These are phyloP conservation scores for Pantherophis guttatus DNA, from an alignment of 2,113 vertebrate genomes.

Conservation along the genomic window DNA sequence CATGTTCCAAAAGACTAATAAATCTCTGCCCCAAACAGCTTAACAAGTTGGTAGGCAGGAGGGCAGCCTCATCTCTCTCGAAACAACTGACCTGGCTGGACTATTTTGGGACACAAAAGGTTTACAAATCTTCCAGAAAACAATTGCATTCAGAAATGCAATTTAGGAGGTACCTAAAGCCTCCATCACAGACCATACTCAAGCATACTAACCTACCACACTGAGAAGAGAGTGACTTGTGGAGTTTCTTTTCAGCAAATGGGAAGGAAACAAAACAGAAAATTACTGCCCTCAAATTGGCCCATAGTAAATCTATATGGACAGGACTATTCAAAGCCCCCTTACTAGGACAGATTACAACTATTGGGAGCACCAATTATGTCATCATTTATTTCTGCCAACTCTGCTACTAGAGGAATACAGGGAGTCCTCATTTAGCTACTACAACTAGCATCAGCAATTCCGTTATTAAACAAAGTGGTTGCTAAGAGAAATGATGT, in stretches of 20 bases:
- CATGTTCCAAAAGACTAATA: neutral
- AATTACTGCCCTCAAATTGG: neutral
- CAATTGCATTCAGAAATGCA: neutral
- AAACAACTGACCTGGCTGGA: neutral
- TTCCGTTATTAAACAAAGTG: neutral
- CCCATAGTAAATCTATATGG: neutral
- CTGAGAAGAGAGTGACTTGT: neutral
- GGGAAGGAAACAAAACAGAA: neutral
- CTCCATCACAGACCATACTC: neutral
- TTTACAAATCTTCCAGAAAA: neutral
- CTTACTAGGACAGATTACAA: neutral
- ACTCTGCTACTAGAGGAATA: neutral
- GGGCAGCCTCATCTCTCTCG: neutral
- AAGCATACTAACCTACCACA: neutral
- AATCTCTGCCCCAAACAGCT: neutral
- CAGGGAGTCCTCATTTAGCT: neutral
- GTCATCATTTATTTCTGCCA: neutral
- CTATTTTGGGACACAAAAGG: neutral
- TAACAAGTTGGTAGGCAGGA: neutral
- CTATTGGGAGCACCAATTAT: neutral
- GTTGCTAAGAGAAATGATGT: neutral
- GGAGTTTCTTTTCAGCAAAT: neutral
- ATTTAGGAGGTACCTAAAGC: neutral
- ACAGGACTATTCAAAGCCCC: neutral
- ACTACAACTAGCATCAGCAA: neutral